A percentile compares a stretch with the other conserved stretches of the same genome.
Conservation (phyloP, 1,140 invertebrate genomes). For the Lerema accius region DNA sequence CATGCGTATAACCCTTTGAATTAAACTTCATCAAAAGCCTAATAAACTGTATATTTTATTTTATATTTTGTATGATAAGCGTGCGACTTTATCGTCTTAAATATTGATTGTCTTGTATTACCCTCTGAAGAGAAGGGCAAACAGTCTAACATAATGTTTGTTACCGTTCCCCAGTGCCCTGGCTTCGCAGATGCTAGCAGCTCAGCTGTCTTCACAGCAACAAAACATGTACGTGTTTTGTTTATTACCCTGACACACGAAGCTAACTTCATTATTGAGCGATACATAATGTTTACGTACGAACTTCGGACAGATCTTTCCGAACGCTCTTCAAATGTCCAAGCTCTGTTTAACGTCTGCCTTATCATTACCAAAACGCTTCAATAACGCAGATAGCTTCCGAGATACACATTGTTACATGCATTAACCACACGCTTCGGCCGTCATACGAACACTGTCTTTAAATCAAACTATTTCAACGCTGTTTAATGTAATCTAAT, state of each 20-base stretch:
- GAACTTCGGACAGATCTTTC: constrained; percentile 26
- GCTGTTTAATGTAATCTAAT: constrained; percentile 78
- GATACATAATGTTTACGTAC: constrained; percentile 1
- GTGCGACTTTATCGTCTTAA: constrained; percentile 60
- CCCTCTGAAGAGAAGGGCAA: constrained; percentile 32
- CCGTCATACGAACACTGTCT: constrained; percentile 68
- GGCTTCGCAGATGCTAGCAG: constrained; percentile 96
- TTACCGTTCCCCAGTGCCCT: constrained; percentile 93
- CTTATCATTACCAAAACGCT: constrained; percentile 26
- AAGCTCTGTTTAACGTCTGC: constrained; percentile 3
- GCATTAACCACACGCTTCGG: constrained; percentile 77
- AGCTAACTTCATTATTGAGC: constrained; percentile 56
- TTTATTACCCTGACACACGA: constrained; percentile 67
- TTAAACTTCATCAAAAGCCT: too few species aligned
- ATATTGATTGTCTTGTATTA: constrained; percentile 25
- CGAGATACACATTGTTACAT: constrained; percentile 66
- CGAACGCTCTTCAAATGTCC: constrained; percentile 9
- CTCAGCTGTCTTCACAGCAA: constrained; percentile 94
- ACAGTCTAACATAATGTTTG: constrained; percentile 73
- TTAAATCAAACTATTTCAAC: constrained; percentile 82
- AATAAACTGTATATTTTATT: too few species aligned
- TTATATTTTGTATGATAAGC: constrained; percentile 49
- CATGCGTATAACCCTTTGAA: too few species aligned
- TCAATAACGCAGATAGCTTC: constrained; percentile 63
- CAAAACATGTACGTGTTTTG: constrained; percentile 93